phyloP scores from a whole-genome alignment of 2,888 invertebrate species.

The Athalia rosae region DNA sequence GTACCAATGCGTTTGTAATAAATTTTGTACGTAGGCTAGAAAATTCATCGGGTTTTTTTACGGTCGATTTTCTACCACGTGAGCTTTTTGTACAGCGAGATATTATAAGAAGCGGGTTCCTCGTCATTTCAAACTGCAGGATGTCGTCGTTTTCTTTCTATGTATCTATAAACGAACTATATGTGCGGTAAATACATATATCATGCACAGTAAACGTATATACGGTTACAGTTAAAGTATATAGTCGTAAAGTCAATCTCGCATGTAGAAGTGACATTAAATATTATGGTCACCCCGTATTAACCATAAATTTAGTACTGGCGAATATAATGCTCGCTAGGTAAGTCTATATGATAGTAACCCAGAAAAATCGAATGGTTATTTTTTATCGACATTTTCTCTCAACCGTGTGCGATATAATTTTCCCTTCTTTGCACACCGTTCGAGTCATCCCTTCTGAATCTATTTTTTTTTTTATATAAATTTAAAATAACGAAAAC shows the following conservation, averaged over 20 bases:
- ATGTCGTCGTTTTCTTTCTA: not conserved
- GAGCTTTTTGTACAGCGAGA: no score
- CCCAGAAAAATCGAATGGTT: conserved; percentile 2
- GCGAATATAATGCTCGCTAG: not conserved
- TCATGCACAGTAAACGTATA: not conserved
- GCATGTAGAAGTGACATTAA: conserved; percentile 34
- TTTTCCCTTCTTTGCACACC: not conserved
- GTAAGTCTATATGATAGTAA: not conserved
- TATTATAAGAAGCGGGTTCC: no score
- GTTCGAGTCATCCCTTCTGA: not conserved
- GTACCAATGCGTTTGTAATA: no score
- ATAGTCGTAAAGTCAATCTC: conserved; percentile 27
- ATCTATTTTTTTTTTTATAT: not conserved
- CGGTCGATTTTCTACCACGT: conserved; percentile 7
- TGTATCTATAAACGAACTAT: not conserved
- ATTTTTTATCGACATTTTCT: conserved; percentile 12
- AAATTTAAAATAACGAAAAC: no score
- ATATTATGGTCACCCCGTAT: conserved; percentile 16
- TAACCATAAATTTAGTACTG: not conserved
- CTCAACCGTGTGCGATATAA: not conserved
- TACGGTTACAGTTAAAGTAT: not conserved
- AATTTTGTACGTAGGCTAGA: not conserved
- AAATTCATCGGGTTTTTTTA: not conserved
- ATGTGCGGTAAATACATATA: no score
- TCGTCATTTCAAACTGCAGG: no score